phyloP scores from a whole-genome alignment of 2,888 invertebrate genomes.

The Meloe dianella region DNA sequence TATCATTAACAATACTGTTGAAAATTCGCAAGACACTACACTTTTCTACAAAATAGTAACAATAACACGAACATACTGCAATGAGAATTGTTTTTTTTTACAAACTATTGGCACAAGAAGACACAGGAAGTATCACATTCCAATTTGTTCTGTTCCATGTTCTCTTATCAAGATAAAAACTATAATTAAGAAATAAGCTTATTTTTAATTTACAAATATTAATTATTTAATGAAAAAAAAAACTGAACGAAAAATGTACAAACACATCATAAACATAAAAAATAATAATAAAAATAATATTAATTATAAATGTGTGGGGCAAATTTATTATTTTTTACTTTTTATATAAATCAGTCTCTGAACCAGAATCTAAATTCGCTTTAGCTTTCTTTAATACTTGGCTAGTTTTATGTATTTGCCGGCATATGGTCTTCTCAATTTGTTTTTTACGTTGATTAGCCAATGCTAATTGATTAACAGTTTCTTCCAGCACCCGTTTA shows the following conservation, averaged over 20 bases:
- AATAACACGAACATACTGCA: slow-evolving; percentile 21
- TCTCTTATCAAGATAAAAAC: background rate
- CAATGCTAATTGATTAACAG: slow-evolving; percentile 74
- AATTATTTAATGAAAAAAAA: slow-evolving; percentile 21
- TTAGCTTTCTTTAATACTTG: slow-evolving; percentile 77
- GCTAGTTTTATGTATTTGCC: slow-evolving; percentile 80
- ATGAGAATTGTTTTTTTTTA: slow-evolving; percentile 33
- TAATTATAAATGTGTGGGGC: too few relatives aligned
- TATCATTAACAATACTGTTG: slow-evolving; percentile 41
- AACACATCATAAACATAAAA: slow-evolving; percentile 24
- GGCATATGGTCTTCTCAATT: slow-evolving; percentile 83
- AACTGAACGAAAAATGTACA: slow-evolving; percentile 3
- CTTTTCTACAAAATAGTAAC: slow-evolving; percentile 14
- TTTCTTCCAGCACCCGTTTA: slow-evolving; percentile 77
- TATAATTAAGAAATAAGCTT: background rate
- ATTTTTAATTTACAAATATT: slow-evolving; percentile 8
- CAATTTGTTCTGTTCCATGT: slow-evolving; percentile 23
- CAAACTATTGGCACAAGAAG: slow-evolving; percentile 47
- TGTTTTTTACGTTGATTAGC: slow-evolving; percentile 82
- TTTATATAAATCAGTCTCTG: slow-evolving; percentile 53
- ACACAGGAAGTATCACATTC: slow-evolving; percentile 48
- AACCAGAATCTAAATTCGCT: slow-evolving; percentile 70
- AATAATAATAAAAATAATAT: slow-evolving; percentile 14
- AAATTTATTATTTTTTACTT: too few relatives aligned
- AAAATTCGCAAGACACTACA: slow-evolving; percentile 32